phyloP scores from a whole-genome alignment of 2,888 invertebrate species.

The Linnaemya tessellans region DNA sequence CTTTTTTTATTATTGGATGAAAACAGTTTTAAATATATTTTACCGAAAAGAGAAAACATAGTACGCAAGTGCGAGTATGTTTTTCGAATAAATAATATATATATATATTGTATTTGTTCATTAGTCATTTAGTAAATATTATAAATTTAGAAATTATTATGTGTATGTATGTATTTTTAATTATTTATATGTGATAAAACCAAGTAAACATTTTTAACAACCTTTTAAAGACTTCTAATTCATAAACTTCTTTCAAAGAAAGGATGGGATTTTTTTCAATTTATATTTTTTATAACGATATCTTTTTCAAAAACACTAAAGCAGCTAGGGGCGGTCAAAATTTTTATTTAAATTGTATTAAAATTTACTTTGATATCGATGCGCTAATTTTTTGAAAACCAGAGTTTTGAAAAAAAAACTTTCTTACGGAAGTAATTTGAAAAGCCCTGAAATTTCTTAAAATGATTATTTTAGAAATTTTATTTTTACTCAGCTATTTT shows the following conservation, averaged over 20 bases:
- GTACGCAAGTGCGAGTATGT: too few species aligned
- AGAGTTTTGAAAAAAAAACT: too few species aligned
- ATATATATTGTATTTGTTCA: constrained; percentile 50
- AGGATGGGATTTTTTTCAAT: not conserved
- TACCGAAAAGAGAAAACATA: not conserved
- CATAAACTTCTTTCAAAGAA: constrained; percentile 2
- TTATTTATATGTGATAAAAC: constrained; percentile 67
- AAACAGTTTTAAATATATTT: not conserved
- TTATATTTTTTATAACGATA: not conserved
- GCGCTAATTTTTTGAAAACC: too few species aligned
- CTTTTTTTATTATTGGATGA: constrained; percentile 1
- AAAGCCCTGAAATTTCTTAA: too few species aligned
- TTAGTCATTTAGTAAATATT: constrained; percentile 58
- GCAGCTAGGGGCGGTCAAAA: too few species aligned
- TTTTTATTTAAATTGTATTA: too few species aligned
- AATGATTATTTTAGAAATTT: too few species aligned
- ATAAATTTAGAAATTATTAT: constrained; percentile 45
- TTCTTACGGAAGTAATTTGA: too few species aligned
- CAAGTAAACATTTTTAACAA: not conserved
- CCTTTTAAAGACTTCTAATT: constrained; percentile 9
- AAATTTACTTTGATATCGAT: too few species aligned
- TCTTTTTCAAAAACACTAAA: not conserved
- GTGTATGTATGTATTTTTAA: constrained; percentile 46
- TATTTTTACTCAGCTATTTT: too few species aligned
- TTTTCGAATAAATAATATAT: too few species aligned